A percentile compares a stretch with the other conserved stretches of the same genome.
Evolutionary conservation across 2,113 vertebrate species (phyloP).

Genomic region (Clarias gariepinus): DNA sequence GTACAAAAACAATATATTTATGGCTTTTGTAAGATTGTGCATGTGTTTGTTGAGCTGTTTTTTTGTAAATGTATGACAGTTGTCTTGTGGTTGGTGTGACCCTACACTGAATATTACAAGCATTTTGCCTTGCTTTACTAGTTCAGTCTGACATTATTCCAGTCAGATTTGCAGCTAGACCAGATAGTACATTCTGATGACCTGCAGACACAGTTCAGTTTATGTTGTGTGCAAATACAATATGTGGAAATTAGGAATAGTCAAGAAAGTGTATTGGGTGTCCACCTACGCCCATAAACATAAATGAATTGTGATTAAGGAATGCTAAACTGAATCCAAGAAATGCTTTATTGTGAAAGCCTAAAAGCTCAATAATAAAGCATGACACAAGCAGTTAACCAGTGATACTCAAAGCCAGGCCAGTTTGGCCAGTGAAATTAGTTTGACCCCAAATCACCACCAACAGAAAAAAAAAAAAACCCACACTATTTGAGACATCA

Average conservation of each 20-base stretch:
- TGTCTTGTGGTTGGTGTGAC: background rate
- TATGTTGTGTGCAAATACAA: background rate
- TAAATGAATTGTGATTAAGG: background rate
- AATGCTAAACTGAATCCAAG: background rate
- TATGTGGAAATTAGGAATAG: background rate
- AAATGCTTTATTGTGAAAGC: background rate
- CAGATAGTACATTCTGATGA: background rate
- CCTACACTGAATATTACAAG: background rate
- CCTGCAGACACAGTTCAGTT: background rate
- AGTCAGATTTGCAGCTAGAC: background rate
- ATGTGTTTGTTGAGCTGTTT: background rate
- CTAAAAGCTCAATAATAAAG: background rate
- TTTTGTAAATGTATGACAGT: background rate
- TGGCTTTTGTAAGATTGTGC: background rate
- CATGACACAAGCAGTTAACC: background rate
- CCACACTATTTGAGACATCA: background rate
- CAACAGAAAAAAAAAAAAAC: no score
- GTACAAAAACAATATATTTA: background rate
- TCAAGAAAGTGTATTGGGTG: background rate
- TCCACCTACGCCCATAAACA: background rate
- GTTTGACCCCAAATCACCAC: background rate
- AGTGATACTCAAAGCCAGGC: background rate
- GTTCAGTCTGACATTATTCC: background rate
- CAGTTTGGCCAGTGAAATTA: background rate
- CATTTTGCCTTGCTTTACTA: background rate